Base-by-base conservation (phyloP, 2,888 invertebrate species). In the Drosophila sordidula region DNA sequence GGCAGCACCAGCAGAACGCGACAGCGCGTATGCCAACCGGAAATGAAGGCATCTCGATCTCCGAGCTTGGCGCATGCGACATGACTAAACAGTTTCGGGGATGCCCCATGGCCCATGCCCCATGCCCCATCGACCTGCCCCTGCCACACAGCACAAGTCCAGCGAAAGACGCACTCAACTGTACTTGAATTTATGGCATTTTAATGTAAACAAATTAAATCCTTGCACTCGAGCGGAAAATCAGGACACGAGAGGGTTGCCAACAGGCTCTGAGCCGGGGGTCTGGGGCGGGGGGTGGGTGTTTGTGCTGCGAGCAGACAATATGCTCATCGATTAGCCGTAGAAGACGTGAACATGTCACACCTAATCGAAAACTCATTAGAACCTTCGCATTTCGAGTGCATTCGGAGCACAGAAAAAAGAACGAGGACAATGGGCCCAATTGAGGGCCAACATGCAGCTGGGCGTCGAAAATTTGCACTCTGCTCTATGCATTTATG, bases 311-410 rank as follows among this genome's bases (percentile, higher is more conserved):
- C 45, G 14, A 26, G 22, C 11, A 65, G 39, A 71, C 70, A 72
- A 71, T 73, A 65, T 70, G 69, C 45, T 62, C 64, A 68, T 75
- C 65, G 66, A 69, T 78, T 75, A 54, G 63, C 41, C 26, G 11
- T 29, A 25, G 38, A 52, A 39, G 57, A 57, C 55, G 51, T 49
- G 52, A 56, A 46, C 51, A 52, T 85, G 85, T 81, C 83, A 88
- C 83, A 78, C 86, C 86, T 86, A 78, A 88, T 85, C 80, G 87
- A 72, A 88, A 78, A 85, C 84, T 85, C 85, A 85, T 85, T 85
- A 85, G 78, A 56, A 26, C 32, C 56, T 57, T 51, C 39, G 42
- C 44, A 18, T 16, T 50, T 63, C 46, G 68, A 80, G 70, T 62
- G 68, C 63, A 63, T 49, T 49, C 62, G 63, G 58, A 58, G 59